These are phyloP conservation scores for Helicorthomorpha holstii DNA, from an alignment of 1,140 invertebrate genomes.

Conservation along the genomic window DNA sequence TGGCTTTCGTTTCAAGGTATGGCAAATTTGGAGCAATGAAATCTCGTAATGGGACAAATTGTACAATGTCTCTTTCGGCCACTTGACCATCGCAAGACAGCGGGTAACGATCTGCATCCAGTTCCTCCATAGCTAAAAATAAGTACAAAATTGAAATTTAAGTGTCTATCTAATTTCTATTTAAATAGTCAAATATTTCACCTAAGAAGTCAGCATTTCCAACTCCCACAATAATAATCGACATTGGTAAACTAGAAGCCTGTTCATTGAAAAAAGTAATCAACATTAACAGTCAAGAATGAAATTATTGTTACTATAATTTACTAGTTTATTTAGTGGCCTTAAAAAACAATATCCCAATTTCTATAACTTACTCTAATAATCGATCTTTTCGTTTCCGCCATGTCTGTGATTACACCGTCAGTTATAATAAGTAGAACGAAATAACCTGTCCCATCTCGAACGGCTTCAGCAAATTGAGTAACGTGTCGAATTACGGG, in stretches of 20 bases:
- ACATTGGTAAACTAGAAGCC: slow-evolving; percentile 37
- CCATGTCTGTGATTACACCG: slow-evolving; percentile 34
- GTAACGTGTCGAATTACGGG: slow-evolving; percentile 41
- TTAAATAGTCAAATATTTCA: slow-evolving; percentile 3
- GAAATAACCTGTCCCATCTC: slow-evolving; percentile 38
- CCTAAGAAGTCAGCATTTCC: slow-evolving; percentile 37
- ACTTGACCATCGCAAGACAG: slow-evolving; percentile 27
- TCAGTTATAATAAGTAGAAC: slow-evolving; percentile 47
- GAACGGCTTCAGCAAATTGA: slow-evolving; percentile 11
- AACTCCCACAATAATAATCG: slow-evolving; percentile 43
- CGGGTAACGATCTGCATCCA: neutral
- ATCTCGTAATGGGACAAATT: neutral
- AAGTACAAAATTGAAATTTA: neutral
- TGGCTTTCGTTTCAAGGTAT: neutral
- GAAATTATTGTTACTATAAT: no score
- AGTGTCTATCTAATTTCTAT: neutral
- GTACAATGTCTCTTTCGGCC: slow-evolving; percentile 30
- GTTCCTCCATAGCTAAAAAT: slow-evolving; percentile 1
- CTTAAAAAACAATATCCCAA: neutral
- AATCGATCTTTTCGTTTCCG: neutral
- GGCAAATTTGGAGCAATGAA: neutral
- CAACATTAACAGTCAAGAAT: neutral
- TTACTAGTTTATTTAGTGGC: neutral
- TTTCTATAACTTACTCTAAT: neutral
- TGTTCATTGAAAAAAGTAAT: slow-evolving; percentile 15